Percentiles rank a stretch among this genome's conserved stretches.
phyloP scores from a whole-genome alignment of 2,113 vertebrate genomes.

The Hippocampus guttulatus region DNA sequence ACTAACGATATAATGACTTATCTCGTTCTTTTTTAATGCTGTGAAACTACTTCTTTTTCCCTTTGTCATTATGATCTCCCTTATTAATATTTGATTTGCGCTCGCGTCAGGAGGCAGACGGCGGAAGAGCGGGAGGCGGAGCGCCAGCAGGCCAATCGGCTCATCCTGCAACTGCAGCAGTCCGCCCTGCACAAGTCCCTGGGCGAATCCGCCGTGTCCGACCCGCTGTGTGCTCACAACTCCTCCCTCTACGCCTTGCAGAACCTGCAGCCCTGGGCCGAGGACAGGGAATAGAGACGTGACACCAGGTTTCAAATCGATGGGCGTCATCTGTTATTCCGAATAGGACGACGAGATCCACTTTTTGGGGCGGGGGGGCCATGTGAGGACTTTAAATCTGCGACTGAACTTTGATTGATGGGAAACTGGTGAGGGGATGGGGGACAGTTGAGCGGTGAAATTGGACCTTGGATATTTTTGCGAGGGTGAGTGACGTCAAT shows the following conservation, averaged over 20 bases:
- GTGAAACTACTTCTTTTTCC: background rate
- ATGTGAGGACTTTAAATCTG: slow-evolving; percentile 27
- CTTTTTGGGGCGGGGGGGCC: background rate
- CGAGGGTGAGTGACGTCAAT: slow-evolving; percentile 38
- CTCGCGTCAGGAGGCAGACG: slow-evolving; percentile 83
- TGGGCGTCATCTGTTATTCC: slow-evolving; percentile 7
- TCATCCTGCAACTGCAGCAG: slow-evolving; percentile 95
- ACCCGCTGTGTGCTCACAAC: slow-evolving; percentile 96
- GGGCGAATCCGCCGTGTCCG: slow-evolving; percentile 84
- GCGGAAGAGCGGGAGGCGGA: slow-evolving; percentile 95
- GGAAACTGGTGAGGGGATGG: slow-evolving; percentile 17
- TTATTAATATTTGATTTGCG: background rate
- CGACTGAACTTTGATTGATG: slow-evolving; percentile 32
- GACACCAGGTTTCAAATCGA: slow-evolving; percentile 14
- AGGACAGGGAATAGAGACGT: slow-evolving; percentile 81
- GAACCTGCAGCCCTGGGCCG: slow-evolving; percentile 97
- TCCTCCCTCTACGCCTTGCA: slow-evolving; percentile 96
- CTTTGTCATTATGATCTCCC: background rate
- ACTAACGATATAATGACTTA: background rate
- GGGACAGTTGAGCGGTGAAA: slow-evolving; percentile 17
- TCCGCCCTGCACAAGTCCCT: slow-evolving; percentile 97
- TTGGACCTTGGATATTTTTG: slow-evolving; percentile 28
- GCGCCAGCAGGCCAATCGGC: slow-evolving; percentile 95
- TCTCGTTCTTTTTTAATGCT: background rate
- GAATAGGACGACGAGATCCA: background rate